These are phyloP conservation scores for Toxostoma redivivum DNA, from an alignment of 2,113 vertebrate genomes.

Conservation along the genomic window DNA sequence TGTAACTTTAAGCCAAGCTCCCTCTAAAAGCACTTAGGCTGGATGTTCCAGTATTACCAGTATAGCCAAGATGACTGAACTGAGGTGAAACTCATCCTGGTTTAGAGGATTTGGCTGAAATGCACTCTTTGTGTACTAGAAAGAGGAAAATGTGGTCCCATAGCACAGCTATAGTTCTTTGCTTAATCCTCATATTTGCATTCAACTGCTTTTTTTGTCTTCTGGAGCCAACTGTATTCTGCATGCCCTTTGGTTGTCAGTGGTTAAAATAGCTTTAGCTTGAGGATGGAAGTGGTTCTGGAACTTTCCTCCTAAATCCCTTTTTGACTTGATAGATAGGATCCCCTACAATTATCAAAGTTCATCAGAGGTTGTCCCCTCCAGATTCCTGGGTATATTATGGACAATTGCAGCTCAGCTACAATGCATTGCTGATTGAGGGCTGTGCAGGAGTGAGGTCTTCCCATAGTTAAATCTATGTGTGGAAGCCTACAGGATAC, in stretches of 20 bases:
- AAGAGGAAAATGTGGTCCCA: background rate
- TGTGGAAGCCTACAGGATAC: background rate
- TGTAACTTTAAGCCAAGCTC: background rate
- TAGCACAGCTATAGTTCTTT: background rate
- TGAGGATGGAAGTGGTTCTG: background rate
- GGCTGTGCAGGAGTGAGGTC: background rate
- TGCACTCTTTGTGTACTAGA: background rate
- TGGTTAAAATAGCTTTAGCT: background rate
- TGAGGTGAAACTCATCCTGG: background rate
- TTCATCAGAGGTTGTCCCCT: background rate
- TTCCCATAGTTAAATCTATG: background rate
- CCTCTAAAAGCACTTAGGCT: background rate
- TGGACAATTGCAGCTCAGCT: background rate
- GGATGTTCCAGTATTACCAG: background rate
- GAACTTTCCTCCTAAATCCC: background rate
- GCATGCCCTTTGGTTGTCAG: background rate
- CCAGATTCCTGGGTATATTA: no score
- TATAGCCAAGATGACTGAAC: background rate
- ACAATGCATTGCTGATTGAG: background rate
- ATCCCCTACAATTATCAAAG: background rate
- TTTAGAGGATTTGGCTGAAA: background rate
- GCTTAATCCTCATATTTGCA: background rate
- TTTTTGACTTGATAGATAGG: background rate
- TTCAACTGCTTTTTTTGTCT: background rate
- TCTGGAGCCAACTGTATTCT: background rate